Evolutionary conservation across 2,888 invertebrate species (phyloP).

Genomic region (Cistogaster globosa): DNA sequence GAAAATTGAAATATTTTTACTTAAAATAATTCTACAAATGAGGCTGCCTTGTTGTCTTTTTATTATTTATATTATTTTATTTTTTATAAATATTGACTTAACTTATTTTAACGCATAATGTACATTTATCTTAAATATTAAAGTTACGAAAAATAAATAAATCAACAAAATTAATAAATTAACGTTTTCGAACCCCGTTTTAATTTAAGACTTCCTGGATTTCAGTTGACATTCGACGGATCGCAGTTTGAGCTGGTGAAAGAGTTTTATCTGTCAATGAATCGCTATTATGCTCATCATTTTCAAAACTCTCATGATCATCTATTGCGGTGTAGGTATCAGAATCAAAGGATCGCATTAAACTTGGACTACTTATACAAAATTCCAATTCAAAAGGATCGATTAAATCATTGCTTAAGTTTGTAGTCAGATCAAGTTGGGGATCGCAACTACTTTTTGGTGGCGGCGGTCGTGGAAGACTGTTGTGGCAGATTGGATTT

Average conservation of each 20-base stretch:
- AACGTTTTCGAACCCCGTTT: background rate
- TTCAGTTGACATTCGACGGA: conserved; percentile 74
- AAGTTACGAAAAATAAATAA: background rate
- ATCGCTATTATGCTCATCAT: conserved; percentile 65
- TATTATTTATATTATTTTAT: background rate
- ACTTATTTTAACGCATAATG: background rate
- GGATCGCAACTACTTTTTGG: conserved; percentile 79
- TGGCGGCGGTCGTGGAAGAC: conserved; percentile 81
- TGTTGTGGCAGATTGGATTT: conserved; percentile 82
- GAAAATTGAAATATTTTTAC: conserved; percentile 46
- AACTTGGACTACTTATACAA: conserved; percentile 82
- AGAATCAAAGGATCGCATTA: conserved; percentile 80
- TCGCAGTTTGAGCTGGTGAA: conserved; percentile 80
- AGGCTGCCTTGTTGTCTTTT: background rate
- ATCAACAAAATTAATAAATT: conserved; percentile 5
- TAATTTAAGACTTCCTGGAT: background rate
- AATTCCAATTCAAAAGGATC: conserved; percentile 80
- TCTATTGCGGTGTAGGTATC: conserved; percentile 66
- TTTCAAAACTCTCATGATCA: conserved; percentile 10
- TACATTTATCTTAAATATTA: background rate
- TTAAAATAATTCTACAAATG: background rate
- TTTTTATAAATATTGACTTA: background rate
- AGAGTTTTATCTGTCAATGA: conserved; percentile 76
- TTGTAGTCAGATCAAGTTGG: conserved; percentile 49
- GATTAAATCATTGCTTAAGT: conserved; percentile 54